Evolutionary conservation across 2,888 invertebrate genomes (phyloP), one percentile per base, ranked within the genome.

Genomic region (Pristionchus entomophagus): DNA sequence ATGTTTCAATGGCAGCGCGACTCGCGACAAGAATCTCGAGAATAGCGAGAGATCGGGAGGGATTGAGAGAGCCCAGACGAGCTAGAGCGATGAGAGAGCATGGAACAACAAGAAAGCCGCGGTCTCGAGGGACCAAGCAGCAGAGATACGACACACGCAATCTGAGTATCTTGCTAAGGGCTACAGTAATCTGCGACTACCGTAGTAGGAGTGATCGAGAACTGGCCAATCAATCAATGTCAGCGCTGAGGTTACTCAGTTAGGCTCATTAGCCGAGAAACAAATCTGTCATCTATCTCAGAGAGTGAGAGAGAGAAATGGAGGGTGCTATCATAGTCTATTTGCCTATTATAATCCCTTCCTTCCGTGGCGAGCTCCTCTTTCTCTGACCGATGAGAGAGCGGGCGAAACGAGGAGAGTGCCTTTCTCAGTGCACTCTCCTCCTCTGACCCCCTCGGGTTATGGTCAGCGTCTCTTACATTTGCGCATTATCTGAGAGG

Each of bases 191-290:
- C n/a, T 38, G 69, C 3, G n/a, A 32, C 45, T 45, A 45, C 45
- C 45, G 45, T 56, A 56, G 56, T 5, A n/a, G n/a, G n/a, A n/a
- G n/a, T n/a, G n/a, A n/a, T n/a, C n/a, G n/a, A n/a, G n/a, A n/a
- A n/a, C n/a, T n/a, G n/a, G n/a, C n/a, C n/a, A n/a, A n/a, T 73
- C 73, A 45, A 73, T 73, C 73, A 73, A 65, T 65, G 65, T 32
- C 65, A n/a, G n/a, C 56, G 6, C 56, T n/a, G n/a, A n/a, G n/a
- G n/a, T n/a, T n/a, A n/a, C n/a, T n/a, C n/a, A n/a, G 35, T 35
- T 32, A 10, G 14, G 32, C 41, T 26, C 73, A 73, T 73, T 73
- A 73, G 73, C n/a, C n/a, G n/a, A n/a, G n/a, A n/a, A 45, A 73
- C 73, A 73, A 73, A 73, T 73, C 73, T 73, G 73, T 45, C 73